Base-by-base conservation (phyloP, 2,113 vertebrate genomes). In the Pachycephala philippinensis region DNA sequence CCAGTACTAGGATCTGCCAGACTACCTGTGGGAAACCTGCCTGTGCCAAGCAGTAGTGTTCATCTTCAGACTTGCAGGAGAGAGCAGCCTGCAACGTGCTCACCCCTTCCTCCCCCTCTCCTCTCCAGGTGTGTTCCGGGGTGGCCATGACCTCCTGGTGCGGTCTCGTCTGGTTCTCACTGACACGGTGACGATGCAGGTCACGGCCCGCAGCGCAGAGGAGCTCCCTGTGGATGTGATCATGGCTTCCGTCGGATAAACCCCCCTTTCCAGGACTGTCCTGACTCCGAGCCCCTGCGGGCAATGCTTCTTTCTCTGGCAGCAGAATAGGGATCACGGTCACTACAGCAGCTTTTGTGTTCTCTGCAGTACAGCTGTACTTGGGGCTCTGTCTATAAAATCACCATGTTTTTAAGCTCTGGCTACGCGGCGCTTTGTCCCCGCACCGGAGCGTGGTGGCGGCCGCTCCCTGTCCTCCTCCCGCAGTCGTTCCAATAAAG, bases 151-250 rank as follows among this genome's bases (percentile, higher is more conserved):
- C 91, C 90, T 98, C 60, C 96, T 98, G 35, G 97, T 98, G 4
- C 97, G 98, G 5, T 95, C 98, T 21, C 97, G 98, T 15, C 97
- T 98, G 0, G 97, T 98, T 52, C 97, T 98, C 77, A 98, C 98
- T 3, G 98, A 98, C 71, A 98, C 97, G 0, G 98, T 98, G 80
- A 98, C 98, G 0, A 98, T 98, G 98, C 98, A 98, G 54, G 98
- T 98, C 39, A 98, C 98, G 0, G 98, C 98, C 21, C 97, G 98
- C 84, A 98, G 98, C 33, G 63, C 94, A 1, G 98, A 98, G 80
- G 98, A 98, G 84, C 94, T 98, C 68, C 98, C 98, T 0, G 98
- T 98, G 40, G 98, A 98, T 15, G 94, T 98, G 35, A 60, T 98
- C 95, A 97, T 98, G 97, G 98, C 98, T 1, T 98, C 98, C 1